Evolutionary conservation across 1,140 invertebrate genomes (phyloP).

Genomic region (Drosophila sp.): DNA sequence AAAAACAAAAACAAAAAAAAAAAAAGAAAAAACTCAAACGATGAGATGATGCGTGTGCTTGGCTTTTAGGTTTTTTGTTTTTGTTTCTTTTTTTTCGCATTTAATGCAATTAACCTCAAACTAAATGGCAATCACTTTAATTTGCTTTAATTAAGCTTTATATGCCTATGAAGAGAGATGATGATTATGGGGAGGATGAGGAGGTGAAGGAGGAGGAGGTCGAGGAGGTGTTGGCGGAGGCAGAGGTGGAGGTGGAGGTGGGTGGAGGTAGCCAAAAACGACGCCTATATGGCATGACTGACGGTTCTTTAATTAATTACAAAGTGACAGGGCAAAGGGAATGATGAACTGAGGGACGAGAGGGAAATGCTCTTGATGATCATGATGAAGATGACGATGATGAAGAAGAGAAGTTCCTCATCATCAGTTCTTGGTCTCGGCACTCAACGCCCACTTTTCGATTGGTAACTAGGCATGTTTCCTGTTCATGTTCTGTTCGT

Average conservation of each 20-base stretch:
- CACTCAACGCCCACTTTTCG: constrained; percentile 46
- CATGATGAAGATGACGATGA: background rate
- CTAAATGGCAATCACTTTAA: constrained; percentile 82
- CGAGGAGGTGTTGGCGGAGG: background rate
- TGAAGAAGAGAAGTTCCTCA: constrained; percentile 28
- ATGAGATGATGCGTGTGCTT: constrained; percentile 47
- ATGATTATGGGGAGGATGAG: background rate
- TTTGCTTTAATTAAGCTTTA: constrained; percentile 82
- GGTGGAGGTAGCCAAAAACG: constrained; percentile 37
- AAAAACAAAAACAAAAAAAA: constrained; percentile 11
- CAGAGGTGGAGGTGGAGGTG: constrained; percentile 4
- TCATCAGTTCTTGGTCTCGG: constrained; percentile 6
- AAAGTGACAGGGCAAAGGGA: constrained; percentile 17
- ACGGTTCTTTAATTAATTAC: constrained; percentile 71
- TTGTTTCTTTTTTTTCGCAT: constrained; percentile 53
- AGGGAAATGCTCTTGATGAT: background rate
- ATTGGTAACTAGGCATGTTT: constrained; percentile 55
- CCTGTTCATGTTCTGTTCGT: constrained; percentile 36
- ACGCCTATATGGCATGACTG: constrained; percentile 58
- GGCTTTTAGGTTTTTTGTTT: constrained; percentile 42
- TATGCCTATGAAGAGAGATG: constrained; percentile 54
- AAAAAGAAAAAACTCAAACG: constrained; percentile 6
- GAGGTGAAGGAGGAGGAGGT: background rate
- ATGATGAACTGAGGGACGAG: background rate
- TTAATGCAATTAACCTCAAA: constrained; percentile 82